A percentile compares a stretch with the other conserved stretches of the same genome.
phyloP scores from a whole-genome alignment of 2,113 vertebrate species.

The Odocoileus virginianus region DNA sequence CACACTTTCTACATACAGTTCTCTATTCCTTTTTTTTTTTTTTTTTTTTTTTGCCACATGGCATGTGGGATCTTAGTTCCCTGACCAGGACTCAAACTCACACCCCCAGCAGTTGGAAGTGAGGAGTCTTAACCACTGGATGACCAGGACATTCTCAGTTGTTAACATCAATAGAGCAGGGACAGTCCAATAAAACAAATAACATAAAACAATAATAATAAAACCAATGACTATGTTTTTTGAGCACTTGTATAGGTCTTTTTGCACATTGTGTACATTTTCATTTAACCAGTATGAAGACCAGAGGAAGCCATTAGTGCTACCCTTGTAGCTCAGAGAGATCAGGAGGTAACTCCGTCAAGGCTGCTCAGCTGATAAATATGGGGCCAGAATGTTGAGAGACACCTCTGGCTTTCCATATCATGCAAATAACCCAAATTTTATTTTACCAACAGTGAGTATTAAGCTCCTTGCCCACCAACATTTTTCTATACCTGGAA shows the following conservation, averaged over 20 bases:
- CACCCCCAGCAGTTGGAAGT: not conserved
- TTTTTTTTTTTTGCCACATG: not conserved
- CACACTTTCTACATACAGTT: slow-evolving; percentile 19
- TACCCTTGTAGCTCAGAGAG: not conserved
- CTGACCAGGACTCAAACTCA: not conserved
- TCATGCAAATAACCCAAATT: not conserved
- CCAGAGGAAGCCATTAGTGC: not conserved
- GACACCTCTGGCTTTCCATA: not conserved
- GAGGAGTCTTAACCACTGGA: not conserved
- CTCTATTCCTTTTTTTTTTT: not conserved
- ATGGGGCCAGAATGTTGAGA: not conserved
- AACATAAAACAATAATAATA: not conserved
- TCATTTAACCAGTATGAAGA: not conserved
- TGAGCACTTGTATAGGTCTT: not conserved
- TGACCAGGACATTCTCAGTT: not conserved
- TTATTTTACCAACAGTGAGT: not conserved
- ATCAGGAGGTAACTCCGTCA: not conserved
- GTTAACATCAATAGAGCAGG: not conserved
- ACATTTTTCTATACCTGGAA: not conserved
- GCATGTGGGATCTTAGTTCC: not conserved
- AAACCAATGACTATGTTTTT: not conserved
- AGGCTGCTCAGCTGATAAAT: not conserved
- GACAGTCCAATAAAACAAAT: not conserved
- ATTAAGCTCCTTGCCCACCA: not conserved
- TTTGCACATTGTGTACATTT: not conserved